Evolutionary conservation across 2,888 invertebrate species (phyloP).

Genomic region (Pachycephus smyrnensis): DNA sequence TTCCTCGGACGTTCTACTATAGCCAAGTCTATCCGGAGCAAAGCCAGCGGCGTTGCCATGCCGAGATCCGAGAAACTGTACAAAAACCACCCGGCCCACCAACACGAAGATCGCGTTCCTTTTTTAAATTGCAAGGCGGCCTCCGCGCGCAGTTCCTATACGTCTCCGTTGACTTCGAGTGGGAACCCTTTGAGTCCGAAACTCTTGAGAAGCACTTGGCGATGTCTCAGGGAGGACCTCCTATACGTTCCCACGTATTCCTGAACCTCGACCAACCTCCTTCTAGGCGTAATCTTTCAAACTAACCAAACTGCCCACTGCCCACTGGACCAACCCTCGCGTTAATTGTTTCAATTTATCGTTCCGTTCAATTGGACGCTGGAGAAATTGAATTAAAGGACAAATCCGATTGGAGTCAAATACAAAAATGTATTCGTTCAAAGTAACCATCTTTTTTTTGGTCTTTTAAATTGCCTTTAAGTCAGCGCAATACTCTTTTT

Average conservation of each 20-base stretch:
- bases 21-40: slow-evolving; percentile 37
- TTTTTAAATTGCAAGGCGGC: slow-evolving; percentile 12
- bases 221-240: background rate
- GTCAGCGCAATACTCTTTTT: background rate
- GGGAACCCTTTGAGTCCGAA: background rate
- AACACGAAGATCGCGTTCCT: slow-evolving; percentile 20
- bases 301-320: background rate
- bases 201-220: background rate
- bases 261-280: background rate
- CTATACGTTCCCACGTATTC: background rate
- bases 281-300: background rate
- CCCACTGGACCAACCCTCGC: background rate
- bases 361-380: background rate
- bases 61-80: slow-evolving; percentile 54
- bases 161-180: background rate
- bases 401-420: background rate
- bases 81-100: slow-evolving; percentile 54
- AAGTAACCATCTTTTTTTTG: no score
- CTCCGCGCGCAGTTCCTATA: background rate
- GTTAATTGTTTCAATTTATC: background rate
- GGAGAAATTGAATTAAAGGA: background rate
- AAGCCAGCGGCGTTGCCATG: slow-evolving; percentile 58
- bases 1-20: slow-evolving; percentile 14
- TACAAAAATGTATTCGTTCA: background rate
- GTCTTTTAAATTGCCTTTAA: background rate